Conservation (phyloP, 1,140 invertebrate species). For the Lordiphosa mommai region DNA sequence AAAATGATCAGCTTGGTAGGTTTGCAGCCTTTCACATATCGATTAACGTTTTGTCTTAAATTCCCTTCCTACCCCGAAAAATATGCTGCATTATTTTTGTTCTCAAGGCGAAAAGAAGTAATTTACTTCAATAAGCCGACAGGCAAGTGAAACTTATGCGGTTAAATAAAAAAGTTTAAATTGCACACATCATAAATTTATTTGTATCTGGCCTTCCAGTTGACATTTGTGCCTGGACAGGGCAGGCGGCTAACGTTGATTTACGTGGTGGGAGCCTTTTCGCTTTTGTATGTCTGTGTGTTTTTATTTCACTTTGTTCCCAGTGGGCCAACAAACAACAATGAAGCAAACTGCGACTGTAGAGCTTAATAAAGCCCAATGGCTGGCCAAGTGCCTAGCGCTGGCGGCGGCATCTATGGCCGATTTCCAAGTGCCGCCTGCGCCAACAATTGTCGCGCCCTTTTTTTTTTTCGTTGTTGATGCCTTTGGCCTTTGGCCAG, state of each 20-base stretch:
- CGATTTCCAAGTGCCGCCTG: conserved; percentile 11
- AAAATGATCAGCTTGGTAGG: too few species aligned
- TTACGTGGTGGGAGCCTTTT: conserved; percentile 46
- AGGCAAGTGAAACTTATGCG: conserved; percentile 38
- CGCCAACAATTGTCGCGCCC: conserved; percentile 14
- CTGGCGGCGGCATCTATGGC: conserved; percentile 1
- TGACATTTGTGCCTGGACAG: conserved; percentile 48
- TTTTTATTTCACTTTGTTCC: conserved; percentile 25
- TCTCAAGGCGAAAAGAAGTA: background rate
- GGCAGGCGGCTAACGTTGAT: conserved; percentile 53
- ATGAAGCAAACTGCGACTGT: conserved; percentile 23
- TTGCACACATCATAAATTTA: conserved; percentile 73
- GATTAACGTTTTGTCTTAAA: background rate
- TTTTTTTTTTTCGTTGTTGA: conserved; percentile 9
- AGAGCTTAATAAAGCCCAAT: conserved; percentile 39
- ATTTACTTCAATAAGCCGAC: conserved; percentile 18
- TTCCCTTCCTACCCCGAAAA: background rate
- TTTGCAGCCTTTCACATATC: too few species aligned
- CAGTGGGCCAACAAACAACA: conserved; percentile 70
- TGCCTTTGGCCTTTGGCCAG: background rate
- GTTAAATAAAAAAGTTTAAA: conserved; percentile 68
- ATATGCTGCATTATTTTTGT: background rate
- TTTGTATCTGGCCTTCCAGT: conserved; percentile 28
- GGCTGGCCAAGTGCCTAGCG: conserved; percentile 20
- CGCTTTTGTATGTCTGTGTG: background rate